These are phyloP conservation scores for Hoplostethus atlanticus DNA, from an alignment of 2,797 vertebrate species.

Conservation along the genomic window DNA sequence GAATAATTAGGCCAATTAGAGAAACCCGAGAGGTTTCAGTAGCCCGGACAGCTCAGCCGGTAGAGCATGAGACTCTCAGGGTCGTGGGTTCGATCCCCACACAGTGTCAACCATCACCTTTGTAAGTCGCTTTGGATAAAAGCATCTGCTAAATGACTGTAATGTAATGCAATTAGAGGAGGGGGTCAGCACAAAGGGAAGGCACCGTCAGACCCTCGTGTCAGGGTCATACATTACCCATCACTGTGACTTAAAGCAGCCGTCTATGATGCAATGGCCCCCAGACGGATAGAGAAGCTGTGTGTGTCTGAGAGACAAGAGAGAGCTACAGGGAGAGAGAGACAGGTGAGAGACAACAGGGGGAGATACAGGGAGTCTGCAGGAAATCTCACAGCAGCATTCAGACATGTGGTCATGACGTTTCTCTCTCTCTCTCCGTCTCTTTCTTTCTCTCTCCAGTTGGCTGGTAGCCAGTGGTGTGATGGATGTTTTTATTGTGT, in stretches of 20 bases:
- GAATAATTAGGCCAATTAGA: conserved; percentile 77
- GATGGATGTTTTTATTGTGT: conserved; percentile 72
- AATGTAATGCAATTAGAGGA: conserved; percentile 22
- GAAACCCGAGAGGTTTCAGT: conserved; percentile 61
- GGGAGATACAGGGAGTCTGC: conserved; percentile 27
- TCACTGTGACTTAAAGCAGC: conserved; percentile 75
- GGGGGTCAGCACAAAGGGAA: conserved; percentile 56
- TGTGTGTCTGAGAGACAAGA: conserved; percentile 42
- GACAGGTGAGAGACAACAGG: conserved; percentile 48
- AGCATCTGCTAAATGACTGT: too few relatives aligned
- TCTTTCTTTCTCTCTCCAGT: conserved; percentile 9
- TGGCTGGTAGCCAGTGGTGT: conserved; percentile 56
- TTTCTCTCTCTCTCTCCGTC: conserved; percentile 34
- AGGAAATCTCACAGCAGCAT: conserved; percentile 51
- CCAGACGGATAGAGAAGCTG: conserved; percentile 33
- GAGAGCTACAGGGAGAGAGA: conserved; percentile 24
- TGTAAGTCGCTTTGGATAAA: too few relatives aligned
- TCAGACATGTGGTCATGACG: conserved; percentile 71
- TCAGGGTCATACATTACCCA: conserved; percentile 59
- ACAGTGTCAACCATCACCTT: too few relatives aligned
- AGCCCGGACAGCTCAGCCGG: conserved; percentile 17
- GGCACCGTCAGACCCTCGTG: conserved; percentile 51
- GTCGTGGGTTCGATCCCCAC: too few relatives aligned
- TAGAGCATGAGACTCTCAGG: too few relatives aligned
- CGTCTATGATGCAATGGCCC: conserved; percentile 54